Percentiles rank a stretch among this genome's conserved stretches.
phyloP scores from a whole-genome alignment of 2,888 invertebrate genomes.

The Panopea generosa region DNA sequence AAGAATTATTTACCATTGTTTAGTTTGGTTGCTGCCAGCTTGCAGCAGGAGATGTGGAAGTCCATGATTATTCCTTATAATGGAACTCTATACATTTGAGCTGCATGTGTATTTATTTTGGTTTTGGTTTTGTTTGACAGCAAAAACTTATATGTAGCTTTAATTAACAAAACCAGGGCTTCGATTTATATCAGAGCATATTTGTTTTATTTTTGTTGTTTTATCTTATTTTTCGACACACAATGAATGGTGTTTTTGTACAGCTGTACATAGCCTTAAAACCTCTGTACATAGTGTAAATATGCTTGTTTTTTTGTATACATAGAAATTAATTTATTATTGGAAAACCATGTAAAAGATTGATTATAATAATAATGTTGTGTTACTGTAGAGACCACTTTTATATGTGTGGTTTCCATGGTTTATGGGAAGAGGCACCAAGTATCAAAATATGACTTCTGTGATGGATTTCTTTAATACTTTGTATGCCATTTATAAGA shows the following conservation, averaged over 20 bases:
- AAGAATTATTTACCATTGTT: no score
- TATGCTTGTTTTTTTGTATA: constrained; percentile 52
- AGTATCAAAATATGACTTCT: constrained; percentile 45
- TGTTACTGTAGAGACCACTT: background rate
- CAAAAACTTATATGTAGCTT: constrained; percentile 7
- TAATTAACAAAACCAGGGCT: constrained; percentile 24
- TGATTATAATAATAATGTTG: no score
- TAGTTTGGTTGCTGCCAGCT: no score
- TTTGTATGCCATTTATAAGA: background rate
- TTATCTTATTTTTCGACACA: no score
- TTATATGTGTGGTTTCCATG: background rate
- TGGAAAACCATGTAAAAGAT: constrained; percentile 26
- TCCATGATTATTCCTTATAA: no score
- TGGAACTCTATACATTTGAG: no score
- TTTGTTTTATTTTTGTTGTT: no score
- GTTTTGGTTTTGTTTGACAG: no score
- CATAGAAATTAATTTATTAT: constrained; percentile 64
- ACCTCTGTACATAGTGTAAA: constrained; percentile 57
- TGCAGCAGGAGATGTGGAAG: no score
- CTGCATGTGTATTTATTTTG: no score
- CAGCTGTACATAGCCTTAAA: constrained; percentile 34
- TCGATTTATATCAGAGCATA: background rate
- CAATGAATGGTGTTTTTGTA: no score
- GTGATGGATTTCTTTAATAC: constrained; percentile 24
- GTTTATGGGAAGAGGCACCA: background rate